Percentiles rank a stretch among this genome's conserved stretches.
phyloP scores from a whole-genome alignment of 2,888 invertebrate genomes.

The Pheosia tremula region DNA sequence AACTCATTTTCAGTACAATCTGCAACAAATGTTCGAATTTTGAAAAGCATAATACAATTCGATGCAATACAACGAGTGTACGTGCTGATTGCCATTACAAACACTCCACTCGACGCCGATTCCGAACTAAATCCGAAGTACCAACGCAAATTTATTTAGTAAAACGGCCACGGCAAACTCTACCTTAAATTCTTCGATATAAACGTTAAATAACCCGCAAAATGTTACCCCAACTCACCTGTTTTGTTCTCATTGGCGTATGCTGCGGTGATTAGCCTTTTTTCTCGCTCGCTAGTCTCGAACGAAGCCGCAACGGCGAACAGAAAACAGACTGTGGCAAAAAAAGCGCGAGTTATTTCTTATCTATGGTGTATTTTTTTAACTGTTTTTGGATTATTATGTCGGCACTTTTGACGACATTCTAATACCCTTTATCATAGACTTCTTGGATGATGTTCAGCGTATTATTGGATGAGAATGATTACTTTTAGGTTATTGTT shows the following conservation, averaged over 20 bases:
- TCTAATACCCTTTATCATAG: too few relatives aligned
- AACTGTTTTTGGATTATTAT: background rate
- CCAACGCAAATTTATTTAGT: constrained; percentile 24
- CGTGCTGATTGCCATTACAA: constrained; percentile 50
- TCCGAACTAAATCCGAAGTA: constrained; percentile 41
- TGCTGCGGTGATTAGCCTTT: constrained; percentile 47
- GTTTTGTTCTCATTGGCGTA: constrained; percentile 43
- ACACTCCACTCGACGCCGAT: constrained; percentile 45
- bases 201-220: constrained; percentile 16
- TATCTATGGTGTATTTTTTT: constrained; percentile 17
- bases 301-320: constrained; percentile 39
- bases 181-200: background rate
- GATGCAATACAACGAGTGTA: constrained; percentile 15
- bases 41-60: background rate
- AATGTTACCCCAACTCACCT: constrained; percentile 24
- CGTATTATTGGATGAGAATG: too few relatives aligned
- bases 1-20: background rate
- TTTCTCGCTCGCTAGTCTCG: constrained; percentile 36
- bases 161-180: constrained; percentile 12
- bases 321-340: constrained; percentile 41
- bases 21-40: background rate
- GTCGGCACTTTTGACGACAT: too few relatives aligned
- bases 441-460: too few relatives aligned
- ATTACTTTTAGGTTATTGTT: too few relatives aligned
- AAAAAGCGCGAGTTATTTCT: constrained; percentile 26